Evolutionary conservation across 2,888 invertebrate species (phyloP).

Genomic region (Clunio marinus): DNA sequence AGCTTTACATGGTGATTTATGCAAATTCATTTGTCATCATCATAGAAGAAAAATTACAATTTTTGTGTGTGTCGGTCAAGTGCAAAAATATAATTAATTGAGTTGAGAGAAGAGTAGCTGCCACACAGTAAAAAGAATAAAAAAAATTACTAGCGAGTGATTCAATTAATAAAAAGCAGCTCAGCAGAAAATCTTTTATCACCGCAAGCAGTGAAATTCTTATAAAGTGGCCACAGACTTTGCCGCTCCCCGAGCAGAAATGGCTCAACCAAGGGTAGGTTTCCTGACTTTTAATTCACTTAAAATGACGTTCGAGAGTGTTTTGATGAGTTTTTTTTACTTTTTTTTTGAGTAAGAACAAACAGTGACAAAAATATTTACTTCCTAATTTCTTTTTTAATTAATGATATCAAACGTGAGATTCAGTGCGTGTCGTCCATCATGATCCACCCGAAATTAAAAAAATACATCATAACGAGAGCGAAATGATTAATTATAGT

Average conservation of each 20-base stretch:
- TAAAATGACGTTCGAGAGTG: background rate
- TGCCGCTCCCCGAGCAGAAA: constrained; percentile 54
- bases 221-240: constrained; percentile 53
- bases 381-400: constrained; percentile 18
- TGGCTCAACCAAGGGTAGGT: constrained; percentile 54
- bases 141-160: background rate
- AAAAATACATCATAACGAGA: constrained; percentile 23
- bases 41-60: background rate
- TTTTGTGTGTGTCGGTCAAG: constrained; percentile 31
- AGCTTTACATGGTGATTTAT: constrained; percentile 22
- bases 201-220: constrained; percentile 22
- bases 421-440: constrained; percentile 32
- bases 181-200: constrained; percentile 11
- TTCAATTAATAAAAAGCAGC: constrained; percentile 19
- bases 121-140: background rate
- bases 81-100: constrained; percentile 27
- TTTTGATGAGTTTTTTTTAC: background rate
- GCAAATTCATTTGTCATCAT: constrained; percentile 33
- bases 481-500: constrained; percentile 21
- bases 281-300: constrained; percentile 31
- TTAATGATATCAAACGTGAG: constrained; percentile 34
- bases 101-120: background rate
- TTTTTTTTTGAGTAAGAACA: background rate
- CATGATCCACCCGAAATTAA: constrained; percentile 30
- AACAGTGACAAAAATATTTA: constrained; percentile 11